Evolutionary conservation across 1,140 invertebrate genomes (phyloP), one percentile per base, ranked within the genome.

Genomic region (Drosophila lacteicornis): DNA sequence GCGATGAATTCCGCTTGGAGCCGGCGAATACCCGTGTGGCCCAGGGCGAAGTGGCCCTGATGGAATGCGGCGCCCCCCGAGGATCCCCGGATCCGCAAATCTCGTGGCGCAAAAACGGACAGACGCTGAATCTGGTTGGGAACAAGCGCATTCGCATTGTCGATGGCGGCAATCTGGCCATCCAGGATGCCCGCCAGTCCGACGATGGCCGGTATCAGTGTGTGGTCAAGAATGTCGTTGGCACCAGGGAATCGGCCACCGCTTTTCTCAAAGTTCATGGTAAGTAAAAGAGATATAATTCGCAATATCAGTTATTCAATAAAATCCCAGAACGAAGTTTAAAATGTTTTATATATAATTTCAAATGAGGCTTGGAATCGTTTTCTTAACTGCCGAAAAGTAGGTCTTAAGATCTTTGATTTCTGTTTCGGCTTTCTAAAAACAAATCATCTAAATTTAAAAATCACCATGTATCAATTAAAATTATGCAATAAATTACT

Each of bases 151-250:
- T 98, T 78, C 95, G 96, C 76, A 94, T 98, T 62, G 95, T 96
- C 3, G 95, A 96, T 78, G 97, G 95, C 33, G 97, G 96, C 2
- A 97, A 96, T 93, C 94, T 98, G 60, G 95, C 96, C 47, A 97
- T 98, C 79, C 96, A 96, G 87, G 96, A 97, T 91, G 95, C 96
- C 0, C 94, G 95, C 59, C 95, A 96, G 88, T 94, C 94, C 17
- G 97, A 98, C 91, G 95, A 96, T 77, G 97, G 97, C 8, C 94
- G 95, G 66, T 98, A 98, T 92, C 95, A 96, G 76, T 98, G 97
- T 91, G 94, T 97, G 19, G 97, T 97, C 1, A 95, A 95, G 82
- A 98, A 98, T 93, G 95, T 96, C 19, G 97, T 96, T 4, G 97
- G 97, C 30, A 94, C 95, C 7, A 94, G 96, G 78, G 96, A 97